Base-by-base conservation (phyloP, 2,797 vertebrate species). In the Platalea minor region DNA sequence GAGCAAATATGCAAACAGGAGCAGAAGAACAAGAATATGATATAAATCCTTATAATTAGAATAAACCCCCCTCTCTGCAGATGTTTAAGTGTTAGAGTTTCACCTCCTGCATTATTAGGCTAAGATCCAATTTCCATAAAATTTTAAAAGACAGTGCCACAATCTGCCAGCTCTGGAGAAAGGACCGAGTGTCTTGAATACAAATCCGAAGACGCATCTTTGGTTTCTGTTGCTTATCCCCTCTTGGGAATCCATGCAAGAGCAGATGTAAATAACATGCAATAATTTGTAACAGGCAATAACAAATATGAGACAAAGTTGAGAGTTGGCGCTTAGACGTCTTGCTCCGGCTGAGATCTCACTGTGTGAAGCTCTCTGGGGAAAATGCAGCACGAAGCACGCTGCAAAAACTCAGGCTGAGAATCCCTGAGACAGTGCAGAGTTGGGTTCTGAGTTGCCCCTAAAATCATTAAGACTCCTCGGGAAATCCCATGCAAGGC, bases 31-130 rank as follows among this genome's bases (percentile, higher is more conserved):
- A 31, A 76, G 82, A 57, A 53, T 48, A 72, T 75, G 43, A 92
- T 85, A 92, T 92, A 94, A 97, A 95, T 97, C 88, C 76, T 84
- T 89, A 89, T 93, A 92, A 97, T 95, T 96, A 86, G 89, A 89
- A 78, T 94, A 75, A 89, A 85, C 51, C 20, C 25, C 41, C 26
- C 68, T 78, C 69, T 86, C 57, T 93, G 92, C 94, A 95, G 95
- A 92, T 97, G 96, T 93, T 93, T 48, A 89, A 94, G 63, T 43
- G 72, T 79, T 82, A 79, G 61, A 86, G 18, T 79, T 96, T 94
- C 5, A 48, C 53, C 29, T 97, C 72, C 91, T 84, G 78, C 63
- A 24, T 91, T 95, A 92, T 93, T 91, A 92, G 88, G 83, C 93
- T 43, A 31, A 70, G 48, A 92, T 79, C 89, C 72, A 88, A 94